A percentile compares a stretch with the other conserved stretches of the same genome.
Evolutionary conservation across 1,140 invertebrate species (phyloP).

Genomic region (Conus betulinus): DNA sequence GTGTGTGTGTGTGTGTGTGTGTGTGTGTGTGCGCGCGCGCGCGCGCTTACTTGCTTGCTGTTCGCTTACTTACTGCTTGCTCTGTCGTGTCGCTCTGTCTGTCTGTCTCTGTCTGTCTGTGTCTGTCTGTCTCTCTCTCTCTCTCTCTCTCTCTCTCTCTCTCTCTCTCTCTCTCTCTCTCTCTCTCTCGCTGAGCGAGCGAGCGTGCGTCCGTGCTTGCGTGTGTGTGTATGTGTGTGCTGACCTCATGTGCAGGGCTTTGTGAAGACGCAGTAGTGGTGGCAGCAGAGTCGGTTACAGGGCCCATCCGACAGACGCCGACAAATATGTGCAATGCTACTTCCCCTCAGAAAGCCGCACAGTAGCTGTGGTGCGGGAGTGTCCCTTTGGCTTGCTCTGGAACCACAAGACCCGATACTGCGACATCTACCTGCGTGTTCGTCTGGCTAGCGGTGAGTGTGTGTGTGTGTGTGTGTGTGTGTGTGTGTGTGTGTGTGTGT

Average conservation of each 20-base stretch:
- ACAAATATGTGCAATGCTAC: conserved; percentile 10
- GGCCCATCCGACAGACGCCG: background rate
- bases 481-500: too few species aligned
- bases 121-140: background rate
- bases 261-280: background rate
- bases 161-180: too few species aligned
- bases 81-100: background rate
- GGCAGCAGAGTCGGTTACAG: background rate
- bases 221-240: conserved; percentile 2
- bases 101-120: background rate
- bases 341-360: background rate
- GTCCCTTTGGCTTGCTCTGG: background rate
- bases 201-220: background rate
- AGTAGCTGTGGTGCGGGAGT: background rate
- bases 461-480: too few species aligned
- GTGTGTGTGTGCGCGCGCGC: background rate
- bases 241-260: background rate
- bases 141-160: background rate
- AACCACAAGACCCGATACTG: background rate
- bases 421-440: background rate
- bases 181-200: background rate
- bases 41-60: background rate
- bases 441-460: background rate
- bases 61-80: background rate
- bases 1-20: too few species aligned